These are phyloP conservation scores for Digitonthophagus gazella DNA, from an alignment of 2,888 invertebrate genomes.

Conservation along the genomic window DNA sequence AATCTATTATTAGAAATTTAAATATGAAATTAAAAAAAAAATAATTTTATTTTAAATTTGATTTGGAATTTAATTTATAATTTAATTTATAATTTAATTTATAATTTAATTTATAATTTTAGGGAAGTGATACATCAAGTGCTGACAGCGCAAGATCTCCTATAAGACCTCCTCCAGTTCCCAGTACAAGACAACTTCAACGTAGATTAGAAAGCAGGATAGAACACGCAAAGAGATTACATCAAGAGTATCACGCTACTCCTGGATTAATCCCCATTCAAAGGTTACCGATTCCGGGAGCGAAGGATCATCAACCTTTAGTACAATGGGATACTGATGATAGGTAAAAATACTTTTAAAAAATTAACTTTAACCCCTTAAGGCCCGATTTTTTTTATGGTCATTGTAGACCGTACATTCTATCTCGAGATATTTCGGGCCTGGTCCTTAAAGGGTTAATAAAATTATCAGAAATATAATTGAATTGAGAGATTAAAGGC, in stretches of 20 bases:
- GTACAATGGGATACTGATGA: slow-evolving; percentile 61
- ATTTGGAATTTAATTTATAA: too few relatives aligned
- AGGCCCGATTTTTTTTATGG: too few relatives aligned
- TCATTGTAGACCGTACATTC: too few relatives aligned
- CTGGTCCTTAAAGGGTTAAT: too few relatives aligned
- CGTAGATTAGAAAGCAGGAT: slow-evolving; percentile 50
- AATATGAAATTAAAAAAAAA: too few relatives aligned
- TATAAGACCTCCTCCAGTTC: slow-evolving; percentile 37
- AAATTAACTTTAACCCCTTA: too few relatives aligned
- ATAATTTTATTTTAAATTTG: too few relatives aligned
- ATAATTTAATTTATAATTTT: slow-evolving; percentile 11
- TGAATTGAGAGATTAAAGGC: not conserved
- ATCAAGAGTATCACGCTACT: slow-evolving; percentile 50
- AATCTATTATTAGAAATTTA: too few relatives aligned
- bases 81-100: too few relatives aligned
- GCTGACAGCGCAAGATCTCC: slow-evolving; percentile 47
- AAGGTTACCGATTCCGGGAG: slow-evolving; percentile 53
- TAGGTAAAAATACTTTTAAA: slow-evolving; percentile 51
- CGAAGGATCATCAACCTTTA: slow-evolving; percentile 56
- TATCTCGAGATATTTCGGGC: too few relatives aligned
- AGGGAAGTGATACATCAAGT: slow-evolving; percentile 49
- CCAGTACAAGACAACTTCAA: slow-evolving; percentile 46
- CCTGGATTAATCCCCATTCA: slow-evolving; percentile 54
- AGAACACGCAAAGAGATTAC: slow-evolving; percentile 50
- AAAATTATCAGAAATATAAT: not conserved